Conservation (phyloP, 1,140 invertebrate genomes). For the Periplaneta americana region DNA sequence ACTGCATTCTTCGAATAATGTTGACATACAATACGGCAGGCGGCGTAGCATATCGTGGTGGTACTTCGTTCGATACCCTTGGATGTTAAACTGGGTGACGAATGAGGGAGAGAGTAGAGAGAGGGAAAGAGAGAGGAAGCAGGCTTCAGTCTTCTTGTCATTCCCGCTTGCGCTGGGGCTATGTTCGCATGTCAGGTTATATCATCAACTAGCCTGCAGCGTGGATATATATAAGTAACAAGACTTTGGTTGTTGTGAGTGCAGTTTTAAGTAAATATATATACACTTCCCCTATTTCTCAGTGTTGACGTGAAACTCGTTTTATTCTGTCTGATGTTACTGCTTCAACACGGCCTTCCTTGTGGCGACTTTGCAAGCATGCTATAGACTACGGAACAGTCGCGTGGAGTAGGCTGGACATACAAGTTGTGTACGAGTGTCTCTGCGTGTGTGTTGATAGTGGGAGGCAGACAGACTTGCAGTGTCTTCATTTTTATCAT, state of each 20-base stretch:
- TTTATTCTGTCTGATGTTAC: background rate
- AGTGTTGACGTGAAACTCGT: background rate
- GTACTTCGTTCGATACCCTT: background rate
- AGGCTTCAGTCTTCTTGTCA: background rate
- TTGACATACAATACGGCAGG: too few species aligned
- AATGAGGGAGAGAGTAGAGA: background rate
- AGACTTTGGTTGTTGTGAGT: background rate
- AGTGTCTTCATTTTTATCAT: too few species aligned
- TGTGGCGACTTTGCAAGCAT: background rate
- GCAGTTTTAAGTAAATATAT: background rate
- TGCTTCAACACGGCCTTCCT: background rate
- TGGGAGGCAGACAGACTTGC: too few species aligned
- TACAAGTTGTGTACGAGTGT: too few species aligned
- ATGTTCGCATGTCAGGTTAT: background rate
- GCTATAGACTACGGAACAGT: background rate
- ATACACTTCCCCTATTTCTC: background rate
- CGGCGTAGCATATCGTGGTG: background rate
- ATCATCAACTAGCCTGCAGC: background rate
- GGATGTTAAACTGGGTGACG: background rate
- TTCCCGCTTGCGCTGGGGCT: background rate
- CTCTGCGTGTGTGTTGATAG: too few species aligned
- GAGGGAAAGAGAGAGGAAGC: background rate
- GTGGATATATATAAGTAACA: background rate
- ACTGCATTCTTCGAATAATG: too few species aligned
- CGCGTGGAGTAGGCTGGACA: background rate